phyloP scores from a whole-genome alignment of 2,797 vertebrate species.

The Leptodactylus fallax region DNA sequence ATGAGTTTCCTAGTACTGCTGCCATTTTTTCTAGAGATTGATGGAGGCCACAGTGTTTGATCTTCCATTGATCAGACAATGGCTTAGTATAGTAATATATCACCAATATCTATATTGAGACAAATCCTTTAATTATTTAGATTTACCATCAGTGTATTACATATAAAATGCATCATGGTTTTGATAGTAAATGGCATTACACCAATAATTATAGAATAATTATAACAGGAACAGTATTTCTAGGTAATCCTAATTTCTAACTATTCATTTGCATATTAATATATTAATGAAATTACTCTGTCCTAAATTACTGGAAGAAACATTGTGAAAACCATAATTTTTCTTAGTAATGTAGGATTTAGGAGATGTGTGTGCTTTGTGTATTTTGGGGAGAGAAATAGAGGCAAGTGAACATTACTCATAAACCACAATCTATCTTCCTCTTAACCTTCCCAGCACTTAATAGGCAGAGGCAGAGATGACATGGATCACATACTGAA shows the following conservation, averaged over 20 bases:
- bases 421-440: neutral
- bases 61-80: neutral
- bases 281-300: neutral
- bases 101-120: neutral
- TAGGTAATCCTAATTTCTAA: neutral
- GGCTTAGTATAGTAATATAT: neutral
- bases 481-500: conserved; percentile 1
- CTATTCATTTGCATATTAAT: too few relatives aligned
- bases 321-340: neutral
- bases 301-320: neutral
- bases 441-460: conserved; percentile 8
- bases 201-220: neutral
- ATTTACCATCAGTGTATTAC: neutral
- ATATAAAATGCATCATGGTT: neutral
- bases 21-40: neutral
- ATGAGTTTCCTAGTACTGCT: neutral
- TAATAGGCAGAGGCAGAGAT: neutral
- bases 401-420: neutral
- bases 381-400: conserved; percentile 4
- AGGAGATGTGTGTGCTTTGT: conserved; percentile 1
- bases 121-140: neutral
- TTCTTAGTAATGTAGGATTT: neutral
- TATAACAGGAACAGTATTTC: neutral
- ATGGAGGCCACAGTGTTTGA: neutral
- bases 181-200: neutral